Evolutionary conservation across 1,140 invertebrate genomes (phyloP).

Genomic region (Leptinotarsa defecta): DNA sequence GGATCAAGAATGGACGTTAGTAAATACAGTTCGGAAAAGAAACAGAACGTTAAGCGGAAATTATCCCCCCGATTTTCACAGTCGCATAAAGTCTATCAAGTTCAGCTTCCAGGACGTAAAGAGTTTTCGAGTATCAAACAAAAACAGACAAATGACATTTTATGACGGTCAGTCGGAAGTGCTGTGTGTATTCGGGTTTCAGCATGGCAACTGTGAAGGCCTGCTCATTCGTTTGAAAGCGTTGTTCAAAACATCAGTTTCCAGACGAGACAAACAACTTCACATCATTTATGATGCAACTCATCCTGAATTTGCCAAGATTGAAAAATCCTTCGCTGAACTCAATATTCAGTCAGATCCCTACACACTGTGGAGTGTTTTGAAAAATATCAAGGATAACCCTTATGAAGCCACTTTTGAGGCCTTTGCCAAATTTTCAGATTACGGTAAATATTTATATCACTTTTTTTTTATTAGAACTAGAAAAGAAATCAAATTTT

Average conservation of each 20-base stretch:
- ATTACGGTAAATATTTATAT: constrained; percentile 60
- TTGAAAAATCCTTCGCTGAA: constrained; percentile 84
- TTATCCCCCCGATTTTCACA: constrained; percentile 50
- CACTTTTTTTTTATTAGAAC: not conserved
- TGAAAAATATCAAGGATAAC: constrained; percentile 72
- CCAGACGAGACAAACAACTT: constrained; percentile 71
- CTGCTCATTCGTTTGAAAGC: constrained; percentile 71
- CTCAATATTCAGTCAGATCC: constrained; percentile 79
- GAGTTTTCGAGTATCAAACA: constrained; percentile 68
- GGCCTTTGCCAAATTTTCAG: constrained; percentile 83
- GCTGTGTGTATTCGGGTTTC: constrained; percentile 82
- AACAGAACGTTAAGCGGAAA: constrained; percentile 61
- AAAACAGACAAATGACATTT: constrained; percentile 72
- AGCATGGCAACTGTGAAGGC: constrained; percentile 80
- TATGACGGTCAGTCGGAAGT: constrained; percentile 74
- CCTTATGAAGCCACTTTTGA: constrained; percentile 81
- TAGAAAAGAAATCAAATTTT: too few species aligned
- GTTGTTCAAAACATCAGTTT: constrained; percentile 66
- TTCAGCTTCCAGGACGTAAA: constrained; percentile 69
- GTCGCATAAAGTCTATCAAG: constrained; percentile 61
- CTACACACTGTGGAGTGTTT: constrained; percentile 70
- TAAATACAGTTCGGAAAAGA: constrained; percentile 69
- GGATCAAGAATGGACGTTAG: constrained; percentile 81
- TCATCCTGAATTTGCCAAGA: constrained; percentile 67
- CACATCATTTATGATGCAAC: constrained; percentile 69